Base-by-base conservation (phyloP, 2,888 invertebrate species). In the Melitaea athalia region DNA sequence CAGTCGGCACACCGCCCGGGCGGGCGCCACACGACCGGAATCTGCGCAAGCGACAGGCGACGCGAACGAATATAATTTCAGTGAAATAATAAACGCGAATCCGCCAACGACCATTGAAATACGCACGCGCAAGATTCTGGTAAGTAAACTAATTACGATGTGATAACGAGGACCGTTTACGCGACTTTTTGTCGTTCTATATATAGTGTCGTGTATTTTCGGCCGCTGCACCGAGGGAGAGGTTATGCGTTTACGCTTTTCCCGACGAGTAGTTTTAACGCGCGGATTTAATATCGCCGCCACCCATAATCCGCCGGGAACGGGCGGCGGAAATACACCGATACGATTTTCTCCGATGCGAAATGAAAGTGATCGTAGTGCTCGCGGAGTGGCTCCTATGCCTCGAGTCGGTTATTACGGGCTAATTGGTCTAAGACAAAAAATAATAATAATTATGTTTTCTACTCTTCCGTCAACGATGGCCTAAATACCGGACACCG, bases 1-100 rank as follows among this genome's bases (percentile, higher is more conserved):
- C 91, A 92, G 92, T 92, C 91, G 91, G 91, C 92, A 85, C 80
- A 83, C 92, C 92, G 92, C 92, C 92, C 91, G 92, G 91, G 92
- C 92, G 92, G 92, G 91, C 87, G 92, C 91, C 91, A 90, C 90
- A 92, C 92, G 92, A 92, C 92, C 92, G 86, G 92, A 82, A 83
- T 92, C 92, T 87, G 91, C 89, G 91, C 91, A 81, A 84, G 91
- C 89, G 88, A 82, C 83, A 76, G 87, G 87, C 84, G 78, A 83
- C 83, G 77, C 84, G 81, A 84, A 84, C 81, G 75, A 82, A 82
- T 85, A 86, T 85, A 84, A 85, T 86, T 87, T 82, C 87, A 86
- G 87, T 89, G 88, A 88, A 87, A 88, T 85, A 88, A 75, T 84
- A 71, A n/a, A 86, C 85, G 86, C 86, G 85, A 84, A 82, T 78